These are phyloP conservation scores for Setophaga petechia DNA, from an alignment of 2,113 vertebrate genomes.

Conservation along the genomic window DNA sequence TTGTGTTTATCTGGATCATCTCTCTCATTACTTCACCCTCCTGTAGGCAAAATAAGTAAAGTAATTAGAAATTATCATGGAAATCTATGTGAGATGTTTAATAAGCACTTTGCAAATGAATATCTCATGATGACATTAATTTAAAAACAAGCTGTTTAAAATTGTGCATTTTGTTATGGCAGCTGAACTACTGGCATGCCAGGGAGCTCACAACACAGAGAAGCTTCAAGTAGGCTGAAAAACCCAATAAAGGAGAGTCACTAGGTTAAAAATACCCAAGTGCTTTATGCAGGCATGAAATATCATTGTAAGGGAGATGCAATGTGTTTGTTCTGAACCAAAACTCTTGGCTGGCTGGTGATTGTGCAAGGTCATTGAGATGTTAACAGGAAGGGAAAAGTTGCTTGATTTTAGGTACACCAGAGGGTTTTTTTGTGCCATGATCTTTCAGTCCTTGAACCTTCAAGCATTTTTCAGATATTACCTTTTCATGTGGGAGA, in stretches of 20 bases:
- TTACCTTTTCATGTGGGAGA: neutral
- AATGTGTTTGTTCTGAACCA: neutral
- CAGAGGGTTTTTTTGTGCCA: fast-evolving
- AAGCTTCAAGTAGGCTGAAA: slow-evolving; percentile 5
- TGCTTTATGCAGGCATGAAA: neutral
- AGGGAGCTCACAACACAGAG: neutral
- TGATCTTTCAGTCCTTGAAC: neutral
- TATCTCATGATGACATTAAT: slow-evolving; percentile 21
- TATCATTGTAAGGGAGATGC: neutral
- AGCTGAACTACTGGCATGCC: slow-evolving; percentile 3
- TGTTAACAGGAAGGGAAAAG: neutral
- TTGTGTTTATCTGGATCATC: neutral
- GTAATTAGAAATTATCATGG: slow-evolving; percentile 25
- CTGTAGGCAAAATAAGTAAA: slow-evolving; percentile 12
- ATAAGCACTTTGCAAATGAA: slow-evolving; percentile 26
- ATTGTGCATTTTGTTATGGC: neutral
- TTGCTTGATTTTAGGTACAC: neutral
- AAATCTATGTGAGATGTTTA: slow-evolving; percentile 30
- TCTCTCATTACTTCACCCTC: neutral
- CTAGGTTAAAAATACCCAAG: slow-evolving; percentile 47
- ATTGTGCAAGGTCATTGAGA: neutral
- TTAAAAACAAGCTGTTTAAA: slow-evolving; percentile 30
- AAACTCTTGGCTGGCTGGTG: neutral
- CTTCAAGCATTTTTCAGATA: neutral
- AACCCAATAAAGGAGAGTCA: neutral